phyloP scores from a whole-genome alignment of 2,888 invertebrate species.

The Oegoconia quadripuncta region DNA sequence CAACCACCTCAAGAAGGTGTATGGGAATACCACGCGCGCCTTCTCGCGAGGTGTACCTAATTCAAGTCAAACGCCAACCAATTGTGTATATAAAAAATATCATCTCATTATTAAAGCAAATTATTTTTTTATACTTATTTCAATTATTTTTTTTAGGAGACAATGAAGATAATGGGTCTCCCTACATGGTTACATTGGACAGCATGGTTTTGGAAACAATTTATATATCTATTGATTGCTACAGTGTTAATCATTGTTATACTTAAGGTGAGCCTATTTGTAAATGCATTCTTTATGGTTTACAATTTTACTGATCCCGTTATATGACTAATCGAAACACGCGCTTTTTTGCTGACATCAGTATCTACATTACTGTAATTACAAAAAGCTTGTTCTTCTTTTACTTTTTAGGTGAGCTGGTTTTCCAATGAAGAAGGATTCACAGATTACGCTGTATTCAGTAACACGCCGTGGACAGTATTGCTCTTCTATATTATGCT shows the following conservation, averaged over 20 bases:
- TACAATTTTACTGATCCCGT: no score
- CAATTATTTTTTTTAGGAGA: slow-evolving; percentile 88
- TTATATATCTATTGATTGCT: slow-evolving; percentile 82
- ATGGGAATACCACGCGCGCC: no score
- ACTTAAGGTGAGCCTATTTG: slow-evolving; percentile 68
- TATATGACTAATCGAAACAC: no score
- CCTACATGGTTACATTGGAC: slow-evolving; percentile 91
- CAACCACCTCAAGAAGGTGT: no score
- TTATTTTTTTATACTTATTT: no score
- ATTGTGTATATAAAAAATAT: no score
- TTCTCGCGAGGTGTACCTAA: no score
- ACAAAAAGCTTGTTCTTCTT: background rate
- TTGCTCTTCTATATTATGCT: slow-evolving; percentile 84
- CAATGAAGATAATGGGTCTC: slow-evolving; percentile 95
- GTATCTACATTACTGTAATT: background rate
- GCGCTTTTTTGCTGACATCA: no score
- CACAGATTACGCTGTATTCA: slow-evolving; percentile 81
- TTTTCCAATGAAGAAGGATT: slow-evolving; percentile 65
- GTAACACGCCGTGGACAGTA: slow-evolving; percentile 82
- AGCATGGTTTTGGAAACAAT: slow-evolving; percentile 91
- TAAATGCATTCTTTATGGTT: background rate
- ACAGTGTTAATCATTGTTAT: slow-evolving; percentile 77
- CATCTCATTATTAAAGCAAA: no score
- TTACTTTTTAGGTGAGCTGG: slow-evolving; percentile 69
- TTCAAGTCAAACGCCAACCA: no score